Base-by-base conservation (phyloP, 92 coral and sea anemone species). In the Micromussa lordhowensis region DNA sequence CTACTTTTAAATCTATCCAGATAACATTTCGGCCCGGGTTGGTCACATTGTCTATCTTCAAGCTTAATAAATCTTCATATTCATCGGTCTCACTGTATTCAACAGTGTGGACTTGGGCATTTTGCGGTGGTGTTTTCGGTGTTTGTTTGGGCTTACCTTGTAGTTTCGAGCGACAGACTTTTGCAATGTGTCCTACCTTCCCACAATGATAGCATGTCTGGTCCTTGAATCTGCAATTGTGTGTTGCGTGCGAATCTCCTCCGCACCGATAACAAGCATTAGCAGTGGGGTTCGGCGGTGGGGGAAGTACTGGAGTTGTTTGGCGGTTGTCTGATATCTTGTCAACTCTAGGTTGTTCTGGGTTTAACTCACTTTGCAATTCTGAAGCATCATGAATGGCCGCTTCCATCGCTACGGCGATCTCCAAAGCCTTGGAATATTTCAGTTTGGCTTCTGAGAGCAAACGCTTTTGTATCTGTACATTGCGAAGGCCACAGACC, bases 331-430 rank as follows among this genome's bases (percentile, higher is more conserved):
- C 78, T 73, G 51, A 29, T 16, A 32, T 35, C 40, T 73, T 14
- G 78, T 73, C 78, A 73, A 73, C 53, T 32, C 78, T 24, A 73
- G 78, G 9, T 44, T 44, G 53, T 35, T 73, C 78, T 73, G 53
- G 13, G 28, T 73, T 24, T 5, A 73, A 21, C 28, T 73, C 49
- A 73, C 78, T 73, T 34, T 73, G 78, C 78, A 35, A 32, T 73
- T 73, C 78, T 53, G 22, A 30, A 30, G 78, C 78, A 34, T 73
- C 78, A 36, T 5, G 49, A 73, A 14, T 35, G 53, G 26, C 78
- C 19, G 51, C 18, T 73, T 73, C 78, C 78, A 44, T 9, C 13
- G 13, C 51, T 9, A 44, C 51, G 51, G 51, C 13, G 12, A 7
- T 44, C 51, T 44, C 78, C 38, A 73, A 73, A 73, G 28, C 78